These are phyloP conservation scores for Acanthoscelides obtectus DNA, from an alignment of 2,888 invertebrate genomes.

Conservation along the genomic window DNA sequence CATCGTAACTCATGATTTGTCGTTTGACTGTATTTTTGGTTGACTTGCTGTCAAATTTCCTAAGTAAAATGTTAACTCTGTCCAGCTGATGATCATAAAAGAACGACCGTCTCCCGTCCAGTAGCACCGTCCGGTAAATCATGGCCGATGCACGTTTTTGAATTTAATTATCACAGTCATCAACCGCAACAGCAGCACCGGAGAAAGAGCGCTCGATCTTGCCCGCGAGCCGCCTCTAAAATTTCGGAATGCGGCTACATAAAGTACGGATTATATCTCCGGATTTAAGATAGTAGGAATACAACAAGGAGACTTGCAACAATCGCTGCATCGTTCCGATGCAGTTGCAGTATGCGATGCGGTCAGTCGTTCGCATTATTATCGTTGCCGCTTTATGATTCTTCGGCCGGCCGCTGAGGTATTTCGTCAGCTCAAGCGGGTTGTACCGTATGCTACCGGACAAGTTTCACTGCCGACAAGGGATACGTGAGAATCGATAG, in stretches of 20 bases:
- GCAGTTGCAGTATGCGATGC: background rate
- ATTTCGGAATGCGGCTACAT: background rate
- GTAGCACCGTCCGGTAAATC: background rate
- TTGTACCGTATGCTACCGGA: background rate
- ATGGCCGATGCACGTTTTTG: background rate
- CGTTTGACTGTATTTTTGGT: too few relatives aligned
- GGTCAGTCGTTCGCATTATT: background rate
- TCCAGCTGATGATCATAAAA: background rate
- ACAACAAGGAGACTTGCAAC: background rate
- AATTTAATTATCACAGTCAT: background rate
- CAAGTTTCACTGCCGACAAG: background rate
- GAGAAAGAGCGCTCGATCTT: background rate
- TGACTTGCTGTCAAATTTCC: background rate
- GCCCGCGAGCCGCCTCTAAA: background rate
- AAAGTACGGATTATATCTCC: background rate
- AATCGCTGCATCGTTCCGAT: background rate
- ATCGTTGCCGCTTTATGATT: background rate
- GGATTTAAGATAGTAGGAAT: background rate
- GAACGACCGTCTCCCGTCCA: background rate
- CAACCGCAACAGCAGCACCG: background rate
- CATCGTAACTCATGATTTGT: too few relatives aligned
- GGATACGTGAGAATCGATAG: too few relatives aligned
- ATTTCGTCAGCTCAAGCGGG: background rate
- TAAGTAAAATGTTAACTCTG: background rate
- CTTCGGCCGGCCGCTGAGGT: background rate